Base-by-base conservation (phyloP, 2,888 invertebrate genomes). In the Lepidochitona cinerea region DNA sequence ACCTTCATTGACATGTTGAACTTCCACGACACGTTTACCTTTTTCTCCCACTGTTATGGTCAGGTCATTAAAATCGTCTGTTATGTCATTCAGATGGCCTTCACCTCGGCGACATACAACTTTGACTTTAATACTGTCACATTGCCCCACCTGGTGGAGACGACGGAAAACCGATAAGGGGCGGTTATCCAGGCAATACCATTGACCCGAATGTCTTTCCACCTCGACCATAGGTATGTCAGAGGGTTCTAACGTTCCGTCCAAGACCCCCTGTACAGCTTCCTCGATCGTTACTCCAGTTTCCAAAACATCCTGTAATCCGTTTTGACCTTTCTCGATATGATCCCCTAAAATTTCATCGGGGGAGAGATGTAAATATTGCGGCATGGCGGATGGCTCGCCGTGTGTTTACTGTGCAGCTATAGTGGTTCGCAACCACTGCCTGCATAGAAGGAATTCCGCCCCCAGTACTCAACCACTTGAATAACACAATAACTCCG, bases 141-240 rank as follows among this genome's bases (percentile, higher is more conserved):
- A 59, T 29, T 59, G 59, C 59, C 59, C 59, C 59, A 26, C 59
- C 59, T 59, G 59, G 59, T 59, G 59, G 32, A 59, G 59, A 1
- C 32, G 23, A 29, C 59, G 59, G 59, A 59, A 59, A 7, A 59
- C 59, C 12, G 59, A 23, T 9, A 59, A 59, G 32, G 59, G 59
- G 59, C 59, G 59, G 32, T 59, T 29, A 59, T 59, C 59, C 29
- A 59, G 12, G 32, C 59, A 59, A 29, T 29, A 59, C 59, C 59
- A 59, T 32, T 59, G 59, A 14, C 59, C 59, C 23, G 59, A 59
- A 26, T 59, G 59, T 7, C 59, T 59, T 59, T 59, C 59, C 26
- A 59, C 59, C 29, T 59, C 59, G 26, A 59, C 59, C 59, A 59
- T 59, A 4, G 59, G 59, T 29, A 59, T 59, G 59, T 59, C 59